Base-by-base conservation (phyloP, 1,140 invertebrate species). In the Ladona fulva region DNA sequence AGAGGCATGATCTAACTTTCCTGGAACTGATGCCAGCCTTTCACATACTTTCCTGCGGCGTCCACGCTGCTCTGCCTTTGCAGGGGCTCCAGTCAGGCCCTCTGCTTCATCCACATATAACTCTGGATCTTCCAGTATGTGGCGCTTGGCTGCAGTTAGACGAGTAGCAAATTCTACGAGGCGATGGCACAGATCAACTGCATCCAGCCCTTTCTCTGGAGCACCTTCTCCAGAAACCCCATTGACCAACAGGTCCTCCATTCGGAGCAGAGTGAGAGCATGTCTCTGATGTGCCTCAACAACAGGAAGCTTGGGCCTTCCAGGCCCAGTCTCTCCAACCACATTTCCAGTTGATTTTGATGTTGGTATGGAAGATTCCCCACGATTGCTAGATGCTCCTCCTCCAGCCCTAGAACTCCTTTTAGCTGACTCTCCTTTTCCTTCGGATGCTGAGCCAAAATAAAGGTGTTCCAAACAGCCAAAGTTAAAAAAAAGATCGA, bases 1-100 rank as follows among this genome's bases (percentile, higher is more conserved):
- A 11, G 93, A 93, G 24, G 95, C 95, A 84, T 97, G 95, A 85
- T 97, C 96, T 77, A 97, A 85, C 85, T 97, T 97, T n/a, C 96
- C 95, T 0, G 95, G 95, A 79, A 97, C 91, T 83, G 90, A 85
- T 77, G 90, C 89, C 80, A 90, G 89, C 86, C 89, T 94, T 83
- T 92, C 92, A 80, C 93, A 86, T 77, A 93, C 90, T 80, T 90
- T 89, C 81, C 91, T 90, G 37, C 92, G 85, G 79, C 91, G 86
- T 73, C 87, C 85, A 77, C 92, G 88, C 81, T 93, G 91, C 78
- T 92, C 90, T 25, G 87, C 86, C 73, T 86, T 86, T 10, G 88
- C 86, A 79, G 90, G 24, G 3, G 24, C 24, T 22, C 29, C 59
- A 42, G 25, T 25, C 12, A 22, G 10, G 24, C 86, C 87, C 80